These are phyloP conservation scores for Eptesicus fuscus DNA, from an alignment of 2,113 vertebrate species.

Conservation along the genomic window DNA sequence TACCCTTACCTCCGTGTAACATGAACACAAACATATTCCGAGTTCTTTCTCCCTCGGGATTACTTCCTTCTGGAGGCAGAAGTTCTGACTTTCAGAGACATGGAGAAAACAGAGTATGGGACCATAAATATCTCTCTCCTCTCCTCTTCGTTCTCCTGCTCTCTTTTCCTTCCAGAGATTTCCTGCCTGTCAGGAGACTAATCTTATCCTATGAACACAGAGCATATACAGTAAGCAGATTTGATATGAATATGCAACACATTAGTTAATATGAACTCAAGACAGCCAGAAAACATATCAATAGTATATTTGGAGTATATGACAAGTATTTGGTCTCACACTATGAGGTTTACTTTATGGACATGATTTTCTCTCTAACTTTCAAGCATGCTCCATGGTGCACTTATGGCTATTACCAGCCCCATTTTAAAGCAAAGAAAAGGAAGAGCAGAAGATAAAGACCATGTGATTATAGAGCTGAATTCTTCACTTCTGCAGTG, in stretches of 20 bases:
- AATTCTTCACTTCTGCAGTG: background rate
- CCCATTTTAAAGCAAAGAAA: background rate
- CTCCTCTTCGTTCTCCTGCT: background rate
- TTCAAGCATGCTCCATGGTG: accelerated
- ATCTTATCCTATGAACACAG: background rate
- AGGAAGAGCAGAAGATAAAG: background rate
- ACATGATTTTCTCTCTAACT: background rate
- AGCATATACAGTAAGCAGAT: background rate
- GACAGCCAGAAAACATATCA: background rate
- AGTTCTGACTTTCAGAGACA: background rate
- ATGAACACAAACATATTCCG: background rate
- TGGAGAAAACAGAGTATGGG: background rate
- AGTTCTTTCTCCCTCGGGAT: background rate
- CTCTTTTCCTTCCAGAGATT: background rate
- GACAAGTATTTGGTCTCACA: accelerated
- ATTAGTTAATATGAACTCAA: background rate
- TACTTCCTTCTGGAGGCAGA: background rate
- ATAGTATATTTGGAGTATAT: background rate
- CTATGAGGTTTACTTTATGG: background rate
- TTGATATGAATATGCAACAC: background rate
- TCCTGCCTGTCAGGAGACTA: background rate
- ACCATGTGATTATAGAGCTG: background rate
- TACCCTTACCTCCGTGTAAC: background rate
- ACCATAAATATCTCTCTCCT: background rate
- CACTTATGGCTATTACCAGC: background rate